These are phyloP conservation scores for Sicus ferrugineus DNA, from an alignment of 2,888 invertebrate genomes.

Conservation along the genomic window DNA sequence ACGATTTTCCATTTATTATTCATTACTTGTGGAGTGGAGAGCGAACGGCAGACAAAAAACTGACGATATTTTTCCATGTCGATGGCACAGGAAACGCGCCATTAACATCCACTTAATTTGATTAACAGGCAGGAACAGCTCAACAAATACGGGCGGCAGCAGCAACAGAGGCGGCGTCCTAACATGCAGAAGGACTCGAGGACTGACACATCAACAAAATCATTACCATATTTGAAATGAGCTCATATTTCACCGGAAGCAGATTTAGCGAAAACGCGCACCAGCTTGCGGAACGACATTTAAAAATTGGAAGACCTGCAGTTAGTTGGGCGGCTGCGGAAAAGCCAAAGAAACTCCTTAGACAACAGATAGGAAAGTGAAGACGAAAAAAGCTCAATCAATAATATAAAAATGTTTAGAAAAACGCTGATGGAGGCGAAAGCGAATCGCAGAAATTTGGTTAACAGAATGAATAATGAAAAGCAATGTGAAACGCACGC, in stretches of 20 bases:
- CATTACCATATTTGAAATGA: constrained; percentile 2
- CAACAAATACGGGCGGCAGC: constrained; percentile 8
- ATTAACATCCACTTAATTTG: constrained; percentile 60
- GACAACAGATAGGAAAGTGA: neutral
- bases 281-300: neutral
- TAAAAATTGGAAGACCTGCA: neutral
- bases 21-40: constrained; percentile 47
- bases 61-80: neutral
- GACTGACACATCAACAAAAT: neutral
- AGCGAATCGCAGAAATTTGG: neutral
- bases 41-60: neutral
- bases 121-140: constrained; percentile 48
- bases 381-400: neutral
- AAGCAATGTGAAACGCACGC: neutral
- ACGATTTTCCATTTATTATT: constrained; percentile 60
- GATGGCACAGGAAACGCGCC: constrained; percentile 29
- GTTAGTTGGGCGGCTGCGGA: too few species aligned
- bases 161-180: too few species aligned
- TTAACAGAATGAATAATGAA: neutral
- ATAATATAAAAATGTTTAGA: neutral
- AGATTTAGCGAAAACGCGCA: constrained; percentile 1
- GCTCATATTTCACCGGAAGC: constrained; percentile 4
- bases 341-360: neutral
- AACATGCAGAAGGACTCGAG: neutral
- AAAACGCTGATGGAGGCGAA: neutral